Conservation (phyloP, 2,113 vertebrate genomes). For the Spheniscus mendiculus region DNA sequence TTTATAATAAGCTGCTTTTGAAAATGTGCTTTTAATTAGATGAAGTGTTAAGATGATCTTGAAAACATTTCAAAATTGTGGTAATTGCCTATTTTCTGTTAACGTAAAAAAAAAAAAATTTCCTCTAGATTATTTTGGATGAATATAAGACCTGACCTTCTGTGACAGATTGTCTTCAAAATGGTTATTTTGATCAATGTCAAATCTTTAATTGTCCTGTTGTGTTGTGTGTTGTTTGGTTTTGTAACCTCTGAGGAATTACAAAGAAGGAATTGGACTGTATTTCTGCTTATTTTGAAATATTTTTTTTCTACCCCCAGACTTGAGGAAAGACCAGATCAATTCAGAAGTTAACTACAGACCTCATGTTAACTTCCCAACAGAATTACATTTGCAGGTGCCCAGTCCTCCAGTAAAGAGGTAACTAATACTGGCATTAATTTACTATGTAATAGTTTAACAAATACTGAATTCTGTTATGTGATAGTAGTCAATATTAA, state of each 20-base stretch:
- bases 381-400: constrained; percentile 71
- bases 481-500: background rate
- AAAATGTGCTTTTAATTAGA: background rate
- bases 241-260: background rate
- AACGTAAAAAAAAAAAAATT: background rate
- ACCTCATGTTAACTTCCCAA: constrained; percentile 48
- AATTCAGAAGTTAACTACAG: constrained; percentile 62
- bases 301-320: background rate
- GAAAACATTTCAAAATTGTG: background rate
- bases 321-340: constrained; percentile 60
- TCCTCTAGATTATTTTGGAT: background rate
- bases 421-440: constrained; percentile 34
- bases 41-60: background rate
- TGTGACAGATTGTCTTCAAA: background rate
- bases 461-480: background rate
- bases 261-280: background rate
- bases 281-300: background rate
- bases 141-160: background rate
- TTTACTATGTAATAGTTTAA: background rate
- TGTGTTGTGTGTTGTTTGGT: background rate
- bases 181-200: background rate
- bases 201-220: background rate
- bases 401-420: constrained; percentile 71
- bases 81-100: background rate
- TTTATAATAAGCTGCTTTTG: background rate